Conservation (phyloP, 2,797 vertebrate species). For the Clarias platycephalus region DNA sequence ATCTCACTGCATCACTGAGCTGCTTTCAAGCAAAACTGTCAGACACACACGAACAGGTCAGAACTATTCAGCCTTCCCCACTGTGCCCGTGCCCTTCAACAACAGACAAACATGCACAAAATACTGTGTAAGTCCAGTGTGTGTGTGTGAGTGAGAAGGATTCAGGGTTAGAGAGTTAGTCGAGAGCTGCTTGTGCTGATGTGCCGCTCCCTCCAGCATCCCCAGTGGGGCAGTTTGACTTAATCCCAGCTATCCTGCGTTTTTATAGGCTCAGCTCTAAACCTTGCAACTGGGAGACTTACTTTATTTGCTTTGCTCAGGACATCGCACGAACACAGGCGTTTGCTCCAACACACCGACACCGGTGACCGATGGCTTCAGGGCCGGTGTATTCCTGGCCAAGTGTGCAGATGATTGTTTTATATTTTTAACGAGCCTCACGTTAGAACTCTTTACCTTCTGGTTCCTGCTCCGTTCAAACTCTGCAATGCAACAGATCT, state of each 20-base stretch:
- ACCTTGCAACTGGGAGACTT: conserved; percentile 15
- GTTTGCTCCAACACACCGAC: conserved; percentile 15
- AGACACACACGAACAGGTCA: conserved; percentile 45
- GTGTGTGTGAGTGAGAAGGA: conserved; percentile 3
- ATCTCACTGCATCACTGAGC: conserved; percentile 50
- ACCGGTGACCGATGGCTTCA: background rate
- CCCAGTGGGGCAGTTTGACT: conserved; percentile 40
- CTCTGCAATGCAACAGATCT: background rate
- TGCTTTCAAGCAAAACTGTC: conserved; percentile 50
- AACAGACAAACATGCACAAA: conserved; percentile 44
- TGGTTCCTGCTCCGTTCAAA: background rate
- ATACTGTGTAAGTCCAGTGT: background rate
- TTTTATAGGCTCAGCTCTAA: conserved; percentile 45
- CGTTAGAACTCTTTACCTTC: background rate
- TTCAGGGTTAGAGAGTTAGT: conserved; percentile 23
- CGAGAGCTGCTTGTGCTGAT: conserved; percentile 42
- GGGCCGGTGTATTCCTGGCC: background rate
- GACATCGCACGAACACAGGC: conserved; percentile 15
- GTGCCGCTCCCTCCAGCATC: conserved; percentile 39
- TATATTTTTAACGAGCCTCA: background rate
- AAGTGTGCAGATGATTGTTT: background rate
- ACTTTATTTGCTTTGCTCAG: conserved; percentile 31
- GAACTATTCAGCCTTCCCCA: conserved; percentile 44
- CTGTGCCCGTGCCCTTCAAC: conserved; percentile 54
- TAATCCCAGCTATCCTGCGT: conserved; percentile 44